Percentiles rank a stretch among this genome's conserved stretches.
Evolutionary conservation across 2,797 vertebrate species (phyloP).

Genomic region (Peromyscus aztecus): DNA sequence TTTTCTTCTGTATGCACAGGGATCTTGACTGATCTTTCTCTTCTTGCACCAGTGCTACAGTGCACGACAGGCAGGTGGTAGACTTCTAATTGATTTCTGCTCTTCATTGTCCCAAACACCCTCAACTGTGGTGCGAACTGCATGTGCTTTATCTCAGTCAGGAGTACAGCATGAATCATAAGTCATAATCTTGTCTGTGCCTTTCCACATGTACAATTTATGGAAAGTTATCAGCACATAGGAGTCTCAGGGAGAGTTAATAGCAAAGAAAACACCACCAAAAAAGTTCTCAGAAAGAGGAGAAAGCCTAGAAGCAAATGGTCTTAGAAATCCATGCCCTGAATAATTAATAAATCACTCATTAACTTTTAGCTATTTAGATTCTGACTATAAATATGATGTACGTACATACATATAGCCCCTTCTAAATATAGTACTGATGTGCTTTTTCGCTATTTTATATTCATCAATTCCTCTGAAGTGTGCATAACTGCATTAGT

Average conservation of each 20-base stretch:
- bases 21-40: background rate
- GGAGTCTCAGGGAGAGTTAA: slow-evolving; percentile 19
- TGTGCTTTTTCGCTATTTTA: background rate
- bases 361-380: slow-evolving; percentile 64
- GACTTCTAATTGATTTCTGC: slow-evolving; percentile 9
- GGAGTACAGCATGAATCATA: slow-evolving; percentile 36
- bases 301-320: slow-evolving; percentile 46
- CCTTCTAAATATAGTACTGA: slow-evolving; percentile 10
- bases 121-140: background rate
- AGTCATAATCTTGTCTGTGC: slow-evolving; percentile 42
- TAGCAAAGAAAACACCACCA: slow-evolving; percentile 5
- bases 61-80: background rate
- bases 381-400: slow-evolving; percentile 53
- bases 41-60: background rate
- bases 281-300: slow-evolving; percentile 40
- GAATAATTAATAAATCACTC: slow-evolving; percentile 62
- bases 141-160: slow-evolving; percentile 20
- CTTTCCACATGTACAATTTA: slow-evolving; percentile 29
- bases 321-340: slow-evolving; percentile 64
- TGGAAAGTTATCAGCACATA: slow-evolving; percentile 32
- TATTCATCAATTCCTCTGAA: slow-evolving; percentile 40
- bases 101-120: background rate
- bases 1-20: background rate
- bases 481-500: background rate
- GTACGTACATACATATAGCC: background rate